Evolutionary conservation across 1,140 invertebrate genomes (phyloP).

Genomic region (Planococcus citri): DNA sequence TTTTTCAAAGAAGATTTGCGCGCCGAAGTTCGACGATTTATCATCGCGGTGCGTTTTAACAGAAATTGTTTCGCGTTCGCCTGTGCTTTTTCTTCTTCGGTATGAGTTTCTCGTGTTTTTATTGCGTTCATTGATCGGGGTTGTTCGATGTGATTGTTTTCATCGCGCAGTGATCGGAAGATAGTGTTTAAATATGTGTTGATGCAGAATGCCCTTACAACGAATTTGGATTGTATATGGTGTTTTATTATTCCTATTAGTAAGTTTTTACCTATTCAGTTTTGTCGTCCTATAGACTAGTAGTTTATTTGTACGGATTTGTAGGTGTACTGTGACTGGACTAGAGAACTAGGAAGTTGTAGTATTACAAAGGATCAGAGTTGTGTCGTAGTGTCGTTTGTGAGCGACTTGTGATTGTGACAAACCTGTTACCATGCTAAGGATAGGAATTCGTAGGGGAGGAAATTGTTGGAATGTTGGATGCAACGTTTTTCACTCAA

Average conservation of each 20-base stretch:
- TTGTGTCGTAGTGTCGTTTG: too few relatives aligned
- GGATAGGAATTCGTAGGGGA: too few relatives aligned
- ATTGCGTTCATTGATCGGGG: background rate
- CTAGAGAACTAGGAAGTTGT: too few relatives aligned
- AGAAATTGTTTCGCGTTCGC: background rate
- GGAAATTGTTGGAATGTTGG: too few relatives aligned
- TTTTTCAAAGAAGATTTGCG: background rate
- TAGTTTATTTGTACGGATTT: background rate
- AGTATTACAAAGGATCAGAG: too few relatives aligned
- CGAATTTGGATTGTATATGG: background rate
- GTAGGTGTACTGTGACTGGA: too few relatives aligned
- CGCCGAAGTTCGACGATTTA: background rate
- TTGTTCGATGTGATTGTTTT: background rate
- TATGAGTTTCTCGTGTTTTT: background rate
- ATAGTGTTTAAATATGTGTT: constrained; percentile 8
- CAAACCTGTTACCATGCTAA: too few relatives aligned
- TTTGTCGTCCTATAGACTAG: background rate
- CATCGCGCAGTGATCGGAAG: background rate
- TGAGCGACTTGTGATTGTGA: too few relatives aligned
- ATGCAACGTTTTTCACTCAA: too few relatives aligned
- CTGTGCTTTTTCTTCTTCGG: background rate
- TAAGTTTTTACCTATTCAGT: constrained; percentile 2
- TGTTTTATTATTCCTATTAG: constrained; percentile 7
- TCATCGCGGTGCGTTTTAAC: background rate
- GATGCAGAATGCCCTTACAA: constrained; percentile 10